phyloP scores from a whole-genome alignment of 35 echinoderm and acorn worm genomes.

The Holothuria glaberrima region DNA sequence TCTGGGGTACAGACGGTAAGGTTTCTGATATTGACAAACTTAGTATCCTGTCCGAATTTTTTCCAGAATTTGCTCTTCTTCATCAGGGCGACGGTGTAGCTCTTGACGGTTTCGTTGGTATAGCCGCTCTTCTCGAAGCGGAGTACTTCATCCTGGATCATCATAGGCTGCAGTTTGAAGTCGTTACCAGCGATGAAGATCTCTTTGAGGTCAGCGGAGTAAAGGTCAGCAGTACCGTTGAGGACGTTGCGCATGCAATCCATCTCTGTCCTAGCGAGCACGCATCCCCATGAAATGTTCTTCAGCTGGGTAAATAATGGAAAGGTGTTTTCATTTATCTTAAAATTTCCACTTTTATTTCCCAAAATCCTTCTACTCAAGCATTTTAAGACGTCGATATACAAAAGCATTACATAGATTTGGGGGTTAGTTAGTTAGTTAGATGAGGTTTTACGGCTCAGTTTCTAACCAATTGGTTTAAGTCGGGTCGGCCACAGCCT shows the following conservation, averaged over 20 bases:
- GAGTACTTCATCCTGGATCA: slow-evolving; percentile 48
- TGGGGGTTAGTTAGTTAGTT: no score
- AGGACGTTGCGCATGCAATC: slow-evolving; percentile 93
- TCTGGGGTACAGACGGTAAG: slow-evolving; percentile 42
- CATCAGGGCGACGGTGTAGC: slow-evolving; percentile 34
- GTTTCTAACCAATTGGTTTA: no score
- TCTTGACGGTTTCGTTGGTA: slow-evolving; percentile 52
- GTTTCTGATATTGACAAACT: slow-evolving; percentile 51
- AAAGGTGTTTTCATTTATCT: background rate
- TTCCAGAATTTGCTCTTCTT: slow-evolving; percentile 32
- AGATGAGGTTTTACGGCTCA: no score
- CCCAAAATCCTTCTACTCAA: background rate
- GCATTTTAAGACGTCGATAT: background rate
- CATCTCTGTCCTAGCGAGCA: slow-evolving; percentile 70
- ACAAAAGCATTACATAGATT: background rate
- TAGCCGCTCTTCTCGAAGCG: background rate
- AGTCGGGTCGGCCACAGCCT: no score
- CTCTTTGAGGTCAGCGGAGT: slow-evolving; percentile 68
- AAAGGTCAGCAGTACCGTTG: slow-evolving; percentile 87
- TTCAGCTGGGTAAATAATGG: slow-evolving; percentile 58
- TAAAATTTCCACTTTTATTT: background rate
- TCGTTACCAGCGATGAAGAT: slow-evolving; percentile 94
- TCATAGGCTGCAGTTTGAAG: slow-evolving; percentile 86
- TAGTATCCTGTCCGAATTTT: slow-evolving; percentile 41
- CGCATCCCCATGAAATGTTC: slow-evolving; percentile 88